Conservation (phyloP, 2,888 invertebrate species). For the Caenorhabditis uteleia region DNA sequence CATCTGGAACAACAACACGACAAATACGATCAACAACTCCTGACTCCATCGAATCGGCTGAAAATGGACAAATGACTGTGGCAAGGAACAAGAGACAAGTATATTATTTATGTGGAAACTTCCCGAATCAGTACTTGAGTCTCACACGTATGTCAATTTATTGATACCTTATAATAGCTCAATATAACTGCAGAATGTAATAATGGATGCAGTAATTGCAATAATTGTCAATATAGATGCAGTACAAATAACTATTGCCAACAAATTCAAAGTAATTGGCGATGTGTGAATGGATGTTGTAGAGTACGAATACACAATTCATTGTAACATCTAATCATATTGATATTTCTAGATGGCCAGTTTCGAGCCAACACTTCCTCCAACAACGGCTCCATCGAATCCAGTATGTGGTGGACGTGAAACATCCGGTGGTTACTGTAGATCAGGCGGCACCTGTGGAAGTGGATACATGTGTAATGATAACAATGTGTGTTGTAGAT, state of each 20-base stretch:
- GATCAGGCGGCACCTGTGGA: slow-evolving; percentile 35
- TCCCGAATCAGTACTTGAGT: slow-evolving; percentile 44
- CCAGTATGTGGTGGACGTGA: slow-evolving; percentile 48
- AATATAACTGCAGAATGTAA: slow-evolving; percentile 31
- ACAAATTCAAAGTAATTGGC: slow-evolving; percentile 41
- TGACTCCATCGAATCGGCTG: too few relatives aligned
- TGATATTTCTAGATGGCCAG: slow-evolving; percentile 10
- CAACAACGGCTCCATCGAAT: slow-evolving; percentile 17
- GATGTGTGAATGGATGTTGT: slow-evolving; percentile 43
- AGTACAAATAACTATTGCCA: slow-evolving; percentile 40
- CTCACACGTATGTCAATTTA: slow-evolving; percentile 37
- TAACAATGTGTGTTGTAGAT: slow-evolving; percentile 46
- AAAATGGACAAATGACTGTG: too few relatives aligned
- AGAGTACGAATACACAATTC: slow-evolving; percentile 16
- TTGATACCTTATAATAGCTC: not conserved
- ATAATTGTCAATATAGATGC: slow-evolving; percentile 31
- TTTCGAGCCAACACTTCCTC: slow-evolving; percentile 24
- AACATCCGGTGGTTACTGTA: slow-evolving; percentile 48
- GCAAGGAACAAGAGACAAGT: slow-evolving; percentile 26
- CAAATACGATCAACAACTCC: too few relatives aligned
- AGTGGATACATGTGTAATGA: slow-evolving; percentile 45
- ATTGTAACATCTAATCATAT: not conserved
- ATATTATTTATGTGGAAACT: slow-evolving; percentile 44
- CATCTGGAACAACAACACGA: too few relatives aligned
- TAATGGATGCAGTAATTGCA: slow-evolving; percentile 36